Conservation (phyloP, 2,113 vertebrate genomes). For the Zosterops hypoxanthus region DNA sequence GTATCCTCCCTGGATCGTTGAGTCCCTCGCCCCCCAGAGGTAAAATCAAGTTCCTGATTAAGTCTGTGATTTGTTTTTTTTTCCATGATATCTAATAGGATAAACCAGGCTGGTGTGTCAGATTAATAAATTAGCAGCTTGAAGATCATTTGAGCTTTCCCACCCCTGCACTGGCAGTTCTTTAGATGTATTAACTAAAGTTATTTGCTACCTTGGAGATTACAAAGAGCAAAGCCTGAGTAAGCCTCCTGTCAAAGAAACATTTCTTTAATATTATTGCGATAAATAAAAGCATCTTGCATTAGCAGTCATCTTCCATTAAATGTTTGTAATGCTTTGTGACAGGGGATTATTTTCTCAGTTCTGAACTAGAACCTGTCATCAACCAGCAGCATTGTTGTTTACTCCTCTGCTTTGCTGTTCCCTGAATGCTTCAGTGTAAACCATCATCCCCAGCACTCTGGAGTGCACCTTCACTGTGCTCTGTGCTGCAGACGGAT, state of each 20-base stretch:
- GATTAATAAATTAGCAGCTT: neutral
- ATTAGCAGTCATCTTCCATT: neutral
- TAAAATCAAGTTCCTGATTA: conserved; percentile 10
- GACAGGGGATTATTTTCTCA: neutral
- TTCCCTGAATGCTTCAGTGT: neutral
- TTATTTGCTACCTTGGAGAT: neutral
- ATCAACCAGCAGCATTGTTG: neutral
- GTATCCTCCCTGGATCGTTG: neutral
- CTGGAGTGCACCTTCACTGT: rapidly evolving
- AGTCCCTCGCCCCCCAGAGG: conserved; percentile 2
- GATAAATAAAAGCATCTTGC: neutral
- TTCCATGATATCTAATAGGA: neutral
- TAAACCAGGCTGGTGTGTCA: neutral
- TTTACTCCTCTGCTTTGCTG: neutral
- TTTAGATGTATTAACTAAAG: neutral
- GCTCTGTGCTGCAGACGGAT: neutral
- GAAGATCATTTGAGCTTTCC: neutral
- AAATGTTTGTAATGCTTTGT: conserved; percentile 2
- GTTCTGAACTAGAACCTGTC: neutral
- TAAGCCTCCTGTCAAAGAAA: neutral
- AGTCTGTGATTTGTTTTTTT: neutral
- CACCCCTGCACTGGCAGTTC: neutral
- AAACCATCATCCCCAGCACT: neutral
- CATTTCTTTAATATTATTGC: neutral
- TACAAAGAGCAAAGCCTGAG: neutral